Evolutionary conservation across 2,888 invertebrate species (phyloP).

Genomic region (Pedicia rivosa): DNA sequence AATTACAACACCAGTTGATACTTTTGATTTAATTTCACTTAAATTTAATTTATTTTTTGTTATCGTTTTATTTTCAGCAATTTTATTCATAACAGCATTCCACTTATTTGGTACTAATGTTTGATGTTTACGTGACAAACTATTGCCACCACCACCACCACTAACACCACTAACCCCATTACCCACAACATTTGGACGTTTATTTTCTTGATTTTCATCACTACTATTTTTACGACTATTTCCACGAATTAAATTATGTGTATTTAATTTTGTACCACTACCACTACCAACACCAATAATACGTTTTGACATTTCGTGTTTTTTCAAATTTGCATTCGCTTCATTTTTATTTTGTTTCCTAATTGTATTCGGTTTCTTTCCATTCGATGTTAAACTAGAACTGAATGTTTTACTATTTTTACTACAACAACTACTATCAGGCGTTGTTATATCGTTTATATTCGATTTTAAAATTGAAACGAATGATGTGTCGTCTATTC

Average conservation of each 20-base stretch:
- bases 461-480: constrained; percentile 8
- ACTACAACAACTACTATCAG: constrained; percentile 3
- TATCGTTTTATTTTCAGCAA: constrained; percentile 52
- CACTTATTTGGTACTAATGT: constrained; percentile 37
- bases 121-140: neutral
- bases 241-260: neutral
- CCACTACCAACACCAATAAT: constrained; percentile 45
- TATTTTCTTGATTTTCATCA: constrained; percentile 37
- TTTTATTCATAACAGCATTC: constrained; percentile 73
- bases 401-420: neutral
- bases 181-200: constrained; percentile 28
- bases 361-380: constrained; percentile 11
- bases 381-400: constrained; percentile 6
- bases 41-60: constrained; percentile 52
- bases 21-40: constrained; percentile 80
- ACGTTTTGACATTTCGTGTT: constrained; percentile 68
- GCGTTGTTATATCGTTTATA: neutral
- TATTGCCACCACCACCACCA: constrained; percentile 3
- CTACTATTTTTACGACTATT: constrained; percentile 19
- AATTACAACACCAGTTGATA: constrained; percentile 36
- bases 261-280: constrained; percentile 15
- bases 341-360: constrained; percentile 35
- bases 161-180: neutral
- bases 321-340: constrained; percentile 41
- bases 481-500: constrained; percentile 6